phyloP scores from a whole-genome alignment of 2,888 invertebrate genomes.

The Stegophylla sp. region DNA sequence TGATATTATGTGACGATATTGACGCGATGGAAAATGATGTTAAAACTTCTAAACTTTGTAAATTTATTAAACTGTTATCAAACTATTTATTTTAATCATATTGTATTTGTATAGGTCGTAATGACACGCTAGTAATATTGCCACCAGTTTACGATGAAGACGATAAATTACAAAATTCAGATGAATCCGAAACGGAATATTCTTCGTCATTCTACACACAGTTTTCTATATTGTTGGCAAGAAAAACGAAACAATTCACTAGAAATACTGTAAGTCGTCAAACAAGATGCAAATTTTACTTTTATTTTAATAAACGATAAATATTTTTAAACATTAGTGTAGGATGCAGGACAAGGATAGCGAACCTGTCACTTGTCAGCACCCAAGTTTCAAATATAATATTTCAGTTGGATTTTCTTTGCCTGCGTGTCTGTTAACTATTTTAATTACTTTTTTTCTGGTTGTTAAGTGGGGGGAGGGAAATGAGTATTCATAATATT shows the following conservation, averaged over 20 bases:
- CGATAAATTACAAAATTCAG: conserved; percentile 9
- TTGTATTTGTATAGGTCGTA: conserved; percentile 60
- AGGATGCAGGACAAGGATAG: no score
- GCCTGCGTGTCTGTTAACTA: no score
- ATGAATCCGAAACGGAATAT: conserved; percentile 63
- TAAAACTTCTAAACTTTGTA: conserved; percentile 60
- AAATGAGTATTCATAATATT: no score
- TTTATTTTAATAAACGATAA: not conserved
- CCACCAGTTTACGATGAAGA: conserved; percentile 60
- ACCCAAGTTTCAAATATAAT: no score
- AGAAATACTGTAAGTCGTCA: conserved; percentile 68
- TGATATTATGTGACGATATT: conserved; percentile 62
- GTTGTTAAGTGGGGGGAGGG: no score
- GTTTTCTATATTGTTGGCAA: conserved; percentile 67
- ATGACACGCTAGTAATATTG: conserved; percentile 61
- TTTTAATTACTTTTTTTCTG: no score
- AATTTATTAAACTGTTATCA: no score
- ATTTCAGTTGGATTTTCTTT: no score
- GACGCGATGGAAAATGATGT: conserved; percentile 55
- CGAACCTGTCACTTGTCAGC: no score
- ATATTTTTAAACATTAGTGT: no score
- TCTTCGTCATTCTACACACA: conserved; percentile 69
- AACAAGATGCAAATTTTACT: not conserved
- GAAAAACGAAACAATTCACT: conserved; percentile 69
- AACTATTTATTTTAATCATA: not conserved